Base-by-base conservation (phyloP, 2,113 vertebrate species). In the Plectropomus leopardus region DNA sequence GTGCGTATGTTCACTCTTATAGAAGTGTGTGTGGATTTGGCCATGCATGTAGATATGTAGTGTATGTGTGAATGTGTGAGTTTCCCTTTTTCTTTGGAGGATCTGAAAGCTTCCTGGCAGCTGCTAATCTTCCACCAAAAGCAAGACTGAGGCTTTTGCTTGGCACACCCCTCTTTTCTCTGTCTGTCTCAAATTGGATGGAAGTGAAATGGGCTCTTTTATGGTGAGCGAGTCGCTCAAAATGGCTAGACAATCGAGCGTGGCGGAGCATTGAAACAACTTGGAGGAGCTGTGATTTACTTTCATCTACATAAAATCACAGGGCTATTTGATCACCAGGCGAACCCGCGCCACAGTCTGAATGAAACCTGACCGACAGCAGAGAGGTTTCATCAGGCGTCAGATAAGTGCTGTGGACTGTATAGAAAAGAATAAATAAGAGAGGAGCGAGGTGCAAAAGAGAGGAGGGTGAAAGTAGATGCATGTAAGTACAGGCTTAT, bases 281-380 rank as follows among this genome's bases (percentile, higher is more conserved):
- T 80, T 78, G 72, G 82, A 80, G 76, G 84, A 64, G 61, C 80
- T 77, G 75, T 65, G 70, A 88, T 89, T 92, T 89, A 78, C 85
- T 85, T 89, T 83, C 73, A 89, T 92, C 86, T 92, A 85, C 85
- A 86, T 92, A 73, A 89, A 88, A 82, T 86, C 85, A 83, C 53
- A 75, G 76, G 72, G 84, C 83, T 82, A 71, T 87, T 88, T 90
- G 91, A 92, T 92, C 82, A 67, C 61, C 28, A 30, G 80, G 85
- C 71, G 34, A 55, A 72, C 77, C 73, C 47, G 7, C 44, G 15
- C 34, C 7, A 17, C 71, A 19, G 61, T 34, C 59, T 81, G 72
- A 89, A 76, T 78, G 86, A 77, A 86, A 84, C 59, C 85, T 53
- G 59, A 45, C 51, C 26, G 66, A 82, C 79, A 83, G 36, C 30